Percentiles rank a stretch among this genome's conserved stretches.
phyloP scores from a whole-genome alignment of 1,140 invertebrate genomes.

The Drosophila aff. region DNA sequence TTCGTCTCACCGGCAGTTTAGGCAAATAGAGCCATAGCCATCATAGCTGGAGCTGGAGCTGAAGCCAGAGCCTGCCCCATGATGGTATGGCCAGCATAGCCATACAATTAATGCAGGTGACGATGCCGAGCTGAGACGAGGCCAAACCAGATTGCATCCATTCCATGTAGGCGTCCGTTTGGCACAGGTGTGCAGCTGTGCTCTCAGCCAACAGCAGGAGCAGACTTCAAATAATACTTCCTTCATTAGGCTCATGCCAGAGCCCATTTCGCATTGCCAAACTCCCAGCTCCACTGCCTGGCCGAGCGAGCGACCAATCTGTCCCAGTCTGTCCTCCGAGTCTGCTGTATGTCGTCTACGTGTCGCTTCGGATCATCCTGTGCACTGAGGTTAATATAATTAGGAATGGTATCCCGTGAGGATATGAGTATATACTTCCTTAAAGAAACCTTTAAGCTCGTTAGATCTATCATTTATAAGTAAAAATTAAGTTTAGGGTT shows the following conservation, averaged over 20 bases:
- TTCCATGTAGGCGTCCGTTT: constrained; percentile 32
- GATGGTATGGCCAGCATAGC: constrained; percentile 14
- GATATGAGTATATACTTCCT: no score
- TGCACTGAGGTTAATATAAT: constrained; percentile 22
- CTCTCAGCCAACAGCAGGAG: constrained; percentile 23
- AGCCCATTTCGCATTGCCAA: constrained; percentile 17
- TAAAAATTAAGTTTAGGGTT: not conserved
- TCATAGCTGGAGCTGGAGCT: not conserved
- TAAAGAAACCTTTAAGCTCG: no score
- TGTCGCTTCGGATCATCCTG: constrained; percentile 26
- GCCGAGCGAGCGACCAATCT: constrained; percentile 8
- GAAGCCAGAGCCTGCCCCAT: constrained; percentile 2
- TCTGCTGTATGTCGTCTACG: constrained; percentile 28
- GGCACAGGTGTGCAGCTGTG: constrained; percentile 37
- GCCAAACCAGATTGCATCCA: constrained; percentile 45
- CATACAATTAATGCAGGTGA: constrained; percentile 74
- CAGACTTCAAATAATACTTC: constrained; percentile 49
- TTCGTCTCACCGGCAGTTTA: constrained; percentile 42
- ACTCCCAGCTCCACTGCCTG: not conserved
- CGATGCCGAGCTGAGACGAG: constrained; percentile 34
- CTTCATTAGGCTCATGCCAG: constrained; percentile 56
- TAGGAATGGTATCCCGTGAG: no score
- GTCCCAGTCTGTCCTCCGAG: constrained; percentile 19
- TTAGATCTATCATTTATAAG: no score
- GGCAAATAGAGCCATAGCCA: constrained; percentile 61